phyloP scores from a whole-genome alignment of 2,888 invertebrate species.

The Troilus luridus region DNA sequence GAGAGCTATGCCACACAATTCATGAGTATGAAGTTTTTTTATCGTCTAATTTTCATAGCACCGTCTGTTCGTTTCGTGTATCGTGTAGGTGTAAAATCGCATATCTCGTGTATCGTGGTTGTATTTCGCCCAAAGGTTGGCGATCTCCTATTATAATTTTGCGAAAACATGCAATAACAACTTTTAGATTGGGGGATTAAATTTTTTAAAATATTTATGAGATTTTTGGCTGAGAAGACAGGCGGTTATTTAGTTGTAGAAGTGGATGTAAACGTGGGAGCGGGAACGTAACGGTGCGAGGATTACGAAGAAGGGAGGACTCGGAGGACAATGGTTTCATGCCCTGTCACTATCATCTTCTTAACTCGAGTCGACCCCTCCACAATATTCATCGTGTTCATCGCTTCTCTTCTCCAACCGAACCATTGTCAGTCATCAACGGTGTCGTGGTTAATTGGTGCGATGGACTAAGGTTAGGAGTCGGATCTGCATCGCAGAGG shows the following conservation, averaged over 20 bases:
- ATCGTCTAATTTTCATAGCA: too few relatives aligned
- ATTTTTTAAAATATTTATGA: neutral
- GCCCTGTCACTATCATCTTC: slow-evolving; percentile 28
- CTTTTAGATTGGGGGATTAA: neutral
- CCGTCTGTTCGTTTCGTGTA: too few relatives aligned
- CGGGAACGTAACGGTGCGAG: neutral
- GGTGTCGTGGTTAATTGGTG: slow-evolving; percentile 7
- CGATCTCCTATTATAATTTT: neutral
- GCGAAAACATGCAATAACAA: neutral
- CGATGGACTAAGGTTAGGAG: neutral
- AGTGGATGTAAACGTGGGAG: slow-evolving; percentile 49
- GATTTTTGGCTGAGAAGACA: neutral
- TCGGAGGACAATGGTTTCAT: slow-evolving; percentile 15
- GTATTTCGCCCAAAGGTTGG: too few relatives aligned
- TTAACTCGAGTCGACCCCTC: slow-evolving; percentile 8
- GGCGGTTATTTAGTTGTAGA: slow-evolving; percentile 13
- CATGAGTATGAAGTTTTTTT: too few relatives aligned
- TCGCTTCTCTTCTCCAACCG: neutral
- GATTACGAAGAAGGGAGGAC: slow-evolving; percentile 7
- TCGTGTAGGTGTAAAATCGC: too few relatives aligned
- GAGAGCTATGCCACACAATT: too few relatives aligned
- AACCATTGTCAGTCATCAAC: neutral
- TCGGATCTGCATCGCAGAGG: neutral
- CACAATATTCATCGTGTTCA: slow-evolving; percentile 12
- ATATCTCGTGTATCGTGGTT: too few relatives aligned